Evolutionary conservation across 1,140 invertebrate genomes (phyloP).

Genomic region (Battus philenor): DNA sequence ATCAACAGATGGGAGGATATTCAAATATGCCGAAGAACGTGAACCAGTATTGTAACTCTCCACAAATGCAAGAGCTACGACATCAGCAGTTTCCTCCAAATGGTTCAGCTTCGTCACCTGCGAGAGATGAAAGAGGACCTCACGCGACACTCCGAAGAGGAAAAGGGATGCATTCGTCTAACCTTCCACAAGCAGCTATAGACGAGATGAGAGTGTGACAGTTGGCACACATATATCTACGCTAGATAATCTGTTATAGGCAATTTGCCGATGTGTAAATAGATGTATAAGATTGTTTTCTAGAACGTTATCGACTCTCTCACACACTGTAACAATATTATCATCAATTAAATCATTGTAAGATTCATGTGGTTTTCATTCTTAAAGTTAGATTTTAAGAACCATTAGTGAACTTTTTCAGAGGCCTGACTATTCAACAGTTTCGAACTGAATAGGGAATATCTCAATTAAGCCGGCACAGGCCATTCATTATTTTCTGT

Average conservation of each 20-base stretch:
- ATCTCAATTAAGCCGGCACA: no score
- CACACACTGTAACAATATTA: conserved; percentile 52
- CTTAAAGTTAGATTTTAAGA: not conserved
- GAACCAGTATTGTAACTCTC: conserved; percentile 65
- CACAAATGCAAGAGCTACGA: conserved; percentile 52
- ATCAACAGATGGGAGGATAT: conserved; percentile 63
- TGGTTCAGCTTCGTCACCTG: not conserved
- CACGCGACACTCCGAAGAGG: conserved; percentile 67
- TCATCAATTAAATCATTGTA: conserved; percentile 33
- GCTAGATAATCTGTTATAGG: conserved; percentile 23
- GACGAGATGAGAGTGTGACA: conserved; percentile 92
- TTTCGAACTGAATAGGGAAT: no score
- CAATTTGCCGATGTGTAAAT: conserved; percentile 42
- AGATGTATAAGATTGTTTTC: conserved; percentile 39
- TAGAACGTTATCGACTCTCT: conserved; percentile 52
- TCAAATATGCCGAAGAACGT: conserved; percentile 72
- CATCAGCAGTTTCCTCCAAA: conserved; percentile 9
- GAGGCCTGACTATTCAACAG: no score
- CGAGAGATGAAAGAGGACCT: conserved; percentile 25
- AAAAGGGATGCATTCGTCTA: conserved; percentile 48
- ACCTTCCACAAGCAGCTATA: conserved; percentile 84
- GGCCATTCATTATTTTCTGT: no score
- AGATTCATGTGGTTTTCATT: conserved; percentile 18
- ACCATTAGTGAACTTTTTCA: no score
- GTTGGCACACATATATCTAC: conserved; percentile 35